Base-by-base conservation (phyloP, 2,888 invertebrate species). In the Amphimallon solstitiale region DNA sequence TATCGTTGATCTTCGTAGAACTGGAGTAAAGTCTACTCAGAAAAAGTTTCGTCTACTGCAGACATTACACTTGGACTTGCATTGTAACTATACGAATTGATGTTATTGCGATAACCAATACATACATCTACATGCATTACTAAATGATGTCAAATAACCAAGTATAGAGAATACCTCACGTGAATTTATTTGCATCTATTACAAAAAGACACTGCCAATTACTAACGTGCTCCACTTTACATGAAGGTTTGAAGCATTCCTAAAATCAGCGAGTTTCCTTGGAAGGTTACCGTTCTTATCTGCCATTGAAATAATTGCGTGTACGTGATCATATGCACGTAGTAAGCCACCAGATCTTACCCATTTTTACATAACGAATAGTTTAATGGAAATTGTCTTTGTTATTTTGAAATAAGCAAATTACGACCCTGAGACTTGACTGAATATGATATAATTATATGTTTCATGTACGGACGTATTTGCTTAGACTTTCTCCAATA, bases 231-330 rank as follows among this genome's bases (percentile, higher is more conserved):
- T 59, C 56, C 29, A 59, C 10, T 59, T 59, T 43, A 59, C 19
- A 5, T 15, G 43, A 59, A 59, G 56, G 56, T 23, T 59, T 34
- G 10, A 51, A 29, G 34, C 56, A 29, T 59, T 34, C 21, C 19
- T 54, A n/a, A 23, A 29, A 43, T 14, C 29, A 29, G 29, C 6
- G 14, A 29, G 15, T 59, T 59, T 59, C 56, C 43, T 59, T 59
- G 43, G 43, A 59, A 59, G 56, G 56, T 59, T 59, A 59, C 56
- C 51, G 43, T 59, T 59, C 43, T 59, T 59, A 59, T 59, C 43
- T 59, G 56, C 43, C 56, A 59, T 59, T 59, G 56, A 59, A 43
- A 59, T 43, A 59, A 43, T 43, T 37, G 54, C 38, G 38, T 35
- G 17, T 59, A 59, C 56, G 56, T 40, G 56, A 59, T 43, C 43